Evolutionary conservation across 2,113 vertebrate species (phyloP), one percentile per base, ranked within the genome.

Genomic region (Nycticebus coucang): DNA sequence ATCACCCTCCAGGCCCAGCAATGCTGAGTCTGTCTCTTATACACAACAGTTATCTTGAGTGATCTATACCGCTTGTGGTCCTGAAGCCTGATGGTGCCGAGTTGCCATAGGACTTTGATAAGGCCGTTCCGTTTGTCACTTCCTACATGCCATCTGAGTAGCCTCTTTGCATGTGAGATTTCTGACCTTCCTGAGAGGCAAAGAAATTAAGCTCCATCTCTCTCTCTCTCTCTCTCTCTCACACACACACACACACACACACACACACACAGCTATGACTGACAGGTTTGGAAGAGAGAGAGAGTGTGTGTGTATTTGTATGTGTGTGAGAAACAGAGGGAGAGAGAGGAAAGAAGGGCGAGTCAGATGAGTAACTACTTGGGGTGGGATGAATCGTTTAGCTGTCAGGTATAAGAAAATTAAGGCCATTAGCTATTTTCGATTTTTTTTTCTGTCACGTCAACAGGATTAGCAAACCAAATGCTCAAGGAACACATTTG

Each of bases 381-480:
- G 64, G 59, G 60, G 80, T 92, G 84, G 94, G 88, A 97, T 91
- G 89, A 95, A 82, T 98, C 97, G 85, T 95, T 93, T 93, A 95
- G 93, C 95, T 91, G 66, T 95, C 93, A 97, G 91, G 83, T 81
- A 91, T 91, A 94, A 19, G 12, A 93, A 98, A 98, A 98, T 91
- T 95, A 97, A 96, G 79, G 91, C 94, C 87, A 13, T 97, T 97
- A 97, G 97, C 91, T 96, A 94, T 95, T 87, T 96, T 84, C 24
- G 14, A 79, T 93, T 95, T 95, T 97, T 89, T 97, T 95, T 35
- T 94, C 94, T 96, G 97, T 98, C 96, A 97, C 89, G 45, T 26
- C 96, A 97, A 97, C 95, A 95, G 18, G 91, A 95, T 96, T 97
- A 98, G 96, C 97, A 98, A 98, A 93, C 80, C 93, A 60, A 88